A percentile compares a stretch with the other conserved stretches of the same genome.
Conservation (phyloP, 2,797 vertebrate genomes). For the Notoglanidium macrostoma region DNA sequence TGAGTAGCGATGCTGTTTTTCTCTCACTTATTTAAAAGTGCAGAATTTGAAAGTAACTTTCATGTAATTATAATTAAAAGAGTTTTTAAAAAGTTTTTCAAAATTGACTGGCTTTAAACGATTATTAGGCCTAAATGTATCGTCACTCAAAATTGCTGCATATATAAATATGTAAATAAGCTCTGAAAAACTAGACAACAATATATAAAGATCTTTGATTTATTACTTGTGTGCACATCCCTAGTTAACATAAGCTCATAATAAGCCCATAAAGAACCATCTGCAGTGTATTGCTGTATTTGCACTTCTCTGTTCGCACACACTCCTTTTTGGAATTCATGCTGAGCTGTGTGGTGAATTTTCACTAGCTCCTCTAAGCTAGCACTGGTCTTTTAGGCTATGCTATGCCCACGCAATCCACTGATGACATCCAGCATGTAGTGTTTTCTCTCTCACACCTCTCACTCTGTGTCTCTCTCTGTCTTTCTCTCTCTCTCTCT, state of each 20-base stretch:
- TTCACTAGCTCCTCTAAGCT: background rate
- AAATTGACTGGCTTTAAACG: background rate
- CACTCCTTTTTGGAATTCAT: background rate
- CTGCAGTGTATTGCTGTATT: background rate
- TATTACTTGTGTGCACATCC: background rate
- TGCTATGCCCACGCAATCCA: slow-evolving; percentile 25
- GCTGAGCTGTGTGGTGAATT: slow-evolving; percentile 6
- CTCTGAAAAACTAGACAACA: background rate
- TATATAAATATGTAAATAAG: background rate
- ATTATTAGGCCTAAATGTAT: background rate
- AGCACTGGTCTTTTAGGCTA: slow-evolving; percentile 26
- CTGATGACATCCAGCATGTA: slow-evolving; percentile 41
- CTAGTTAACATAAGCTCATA: background rate
- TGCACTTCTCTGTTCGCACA: slow-evolving; percentile 26
- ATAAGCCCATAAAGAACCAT: slow-evolving; percentile 2
- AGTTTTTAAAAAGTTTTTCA: background rate
- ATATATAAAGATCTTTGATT: background rate
- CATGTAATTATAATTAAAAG: background rate
- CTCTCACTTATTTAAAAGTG: background rate
- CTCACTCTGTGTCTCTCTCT: background rate
- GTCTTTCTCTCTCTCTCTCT: background rate
- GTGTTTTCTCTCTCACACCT: slow-evolving; percentile 24
- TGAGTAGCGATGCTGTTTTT: background rate
- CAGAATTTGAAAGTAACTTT: background rate
- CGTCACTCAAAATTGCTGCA: background rate